Base-by-base conservation (phyloP, 2,797 vertebrate genomes). In the Rhinophrynus dorsalis region DNA sequence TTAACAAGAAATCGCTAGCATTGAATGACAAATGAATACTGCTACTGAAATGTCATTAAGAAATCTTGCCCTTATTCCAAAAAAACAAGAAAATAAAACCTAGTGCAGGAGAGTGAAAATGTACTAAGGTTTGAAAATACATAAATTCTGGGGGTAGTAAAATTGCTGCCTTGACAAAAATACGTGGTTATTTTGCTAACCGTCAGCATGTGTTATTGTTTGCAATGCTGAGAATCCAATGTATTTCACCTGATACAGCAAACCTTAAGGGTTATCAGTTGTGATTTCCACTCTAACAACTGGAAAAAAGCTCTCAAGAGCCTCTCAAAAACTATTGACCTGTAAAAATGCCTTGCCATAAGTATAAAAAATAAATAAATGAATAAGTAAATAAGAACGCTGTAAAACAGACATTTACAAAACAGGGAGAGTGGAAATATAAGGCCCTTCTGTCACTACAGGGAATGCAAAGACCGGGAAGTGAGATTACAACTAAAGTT, bases 211-310 rank as follows among this genome's bases (percentile, higher is more conserved):
- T 42, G 57, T 11, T 33, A 66, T 23, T 29, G 35, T 52, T 35
- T 52, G 55, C 23, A 20, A 30, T 52, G 69, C 69, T 73, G 61
- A 73, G 51, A 52, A 66, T 66, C 20, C 60, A 72, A 58, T 58
- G 51, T 32, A 13, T 58, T 72, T 65, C 52, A 58, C 68, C 61
- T 64, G 60, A 65, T 47, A 57, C 52, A 72, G 69, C 61, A 66
- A 40, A 26, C 54, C 55, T 52, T 51, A 37, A 58, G 54, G 54
- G 51, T 58, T 72, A 72, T 72, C 68, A 51, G 26, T 45, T 59
- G 15, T 29, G 40, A 73, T 73, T 59, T 65, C 44, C 52, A 72
- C 51, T 64, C 42, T 42, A 52, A 61, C 57, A 70, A 48, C 58
- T 62, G 38, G 54, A 63, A 70, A 71, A 64, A 48, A 48, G 17